Evolutionary conservation across 2,797 vertebrate genomes (phyloP).

Genomic region (Typhlichthys subterraneus): DNA sequence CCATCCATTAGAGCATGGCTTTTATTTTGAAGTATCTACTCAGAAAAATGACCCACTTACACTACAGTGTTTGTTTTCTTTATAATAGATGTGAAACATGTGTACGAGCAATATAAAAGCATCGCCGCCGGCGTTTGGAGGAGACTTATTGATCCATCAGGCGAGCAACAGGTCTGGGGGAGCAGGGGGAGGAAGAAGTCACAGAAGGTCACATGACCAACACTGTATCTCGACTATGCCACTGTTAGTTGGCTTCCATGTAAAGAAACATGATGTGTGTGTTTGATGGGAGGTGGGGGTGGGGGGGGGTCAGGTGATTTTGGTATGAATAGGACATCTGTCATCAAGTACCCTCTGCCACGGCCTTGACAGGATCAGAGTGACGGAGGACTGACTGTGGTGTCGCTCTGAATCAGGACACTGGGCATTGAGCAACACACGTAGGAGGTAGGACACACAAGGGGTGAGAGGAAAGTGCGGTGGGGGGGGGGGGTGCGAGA

Average conservation of each 20-base stretch:
- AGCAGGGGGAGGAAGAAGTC: no score
- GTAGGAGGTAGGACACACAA: constrained; percentile 33
- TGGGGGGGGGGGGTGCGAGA: constrained; percentile 1
- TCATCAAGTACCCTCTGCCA: constrained; percentile 56
- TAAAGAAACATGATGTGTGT: no score
- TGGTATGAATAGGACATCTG: constrained; percentile 65
- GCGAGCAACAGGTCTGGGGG: no score
- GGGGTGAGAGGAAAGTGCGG: no score
- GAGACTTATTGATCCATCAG: no score
- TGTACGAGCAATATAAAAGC: no score
- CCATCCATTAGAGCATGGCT: constrained; percentile 17
- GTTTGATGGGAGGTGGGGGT: not conserved
- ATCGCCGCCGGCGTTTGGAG: no score
- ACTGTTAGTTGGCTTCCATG: no score
- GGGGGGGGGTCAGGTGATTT: constrained; percentile 64
- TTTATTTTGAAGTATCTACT: not conserved
- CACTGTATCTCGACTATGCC: no score
- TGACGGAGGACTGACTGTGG: constrained; percentile 71
- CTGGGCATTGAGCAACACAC: constrained; percentile 48
- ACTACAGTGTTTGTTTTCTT: not conserved
- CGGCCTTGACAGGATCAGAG: constrained; percentile 67
- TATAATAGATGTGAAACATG: no score
- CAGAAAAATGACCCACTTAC: not conserved
- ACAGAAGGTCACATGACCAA: no score
- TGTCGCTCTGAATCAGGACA: constrained; percentile 68